phyloP scores from a whole-genome alignment of 2,888 invertebrate genomes.

The Psylliodes chrysocephalus region DNA sequence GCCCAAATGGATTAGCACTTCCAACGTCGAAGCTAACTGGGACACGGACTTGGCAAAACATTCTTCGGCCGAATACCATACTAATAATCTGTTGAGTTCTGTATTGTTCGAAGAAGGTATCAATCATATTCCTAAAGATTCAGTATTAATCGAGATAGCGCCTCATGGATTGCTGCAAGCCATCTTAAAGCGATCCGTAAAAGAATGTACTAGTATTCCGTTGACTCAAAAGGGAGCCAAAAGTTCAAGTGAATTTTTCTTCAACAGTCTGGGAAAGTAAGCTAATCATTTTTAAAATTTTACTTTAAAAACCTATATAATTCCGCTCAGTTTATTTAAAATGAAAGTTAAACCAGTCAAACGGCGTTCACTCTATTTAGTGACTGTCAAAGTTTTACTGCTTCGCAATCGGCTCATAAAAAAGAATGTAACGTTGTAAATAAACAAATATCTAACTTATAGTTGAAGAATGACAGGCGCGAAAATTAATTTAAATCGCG shows the following conservation, averaged over 20 bases:
- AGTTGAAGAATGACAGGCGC: too few species aligned
- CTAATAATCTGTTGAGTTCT: conserved; percentile 74
- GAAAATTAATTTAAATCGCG: too few species aligned
- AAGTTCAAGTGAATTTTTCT: conserved; percentile 72
- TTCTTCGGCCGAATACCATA: conserved; percentile 75
- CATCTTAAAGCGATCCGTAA: conserved; percentile 81
- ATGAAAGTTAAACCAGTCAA: neutral
- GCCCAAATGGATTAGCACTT: conserved; percentile 74
- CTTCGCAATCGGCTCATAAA: too few species aligned
- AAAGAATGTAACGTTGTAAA: too few species aligned
- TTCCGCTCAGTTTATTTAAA: too few species aligned
- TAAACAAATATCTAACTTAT: too few species aligned
- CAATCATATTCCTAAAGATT: conserved; percentile 80
- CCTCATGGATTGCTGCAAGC: conserved; percentile 91
- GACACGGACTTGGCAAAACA: conserved; percentile 66
- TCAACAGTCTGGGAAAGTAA: conserved; percentile 75
- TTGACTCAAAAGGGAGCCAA: conserved; percentile 78
- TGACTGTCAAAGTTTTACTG: too few species aligned
- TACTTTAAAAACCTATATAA: too few species aligned
- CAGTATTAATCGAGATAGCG: conserved; percentile 88
- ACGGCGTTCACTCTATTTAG: too few species aligned
- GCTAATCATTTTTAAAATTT: conserved; percentile 40
- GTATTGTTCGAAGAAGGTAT: conserved; percentile 87
- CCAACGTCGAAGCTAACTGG: conserved; percentile 72
- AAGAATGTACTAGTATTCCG: conserved; percentile 76